A percentile compares a stretch with the other conserved stretches of the same genome.
phyloP scores from a whole-genome alignment of 2,888 invertebrate genomes.

The Altica lythri region DNA sequence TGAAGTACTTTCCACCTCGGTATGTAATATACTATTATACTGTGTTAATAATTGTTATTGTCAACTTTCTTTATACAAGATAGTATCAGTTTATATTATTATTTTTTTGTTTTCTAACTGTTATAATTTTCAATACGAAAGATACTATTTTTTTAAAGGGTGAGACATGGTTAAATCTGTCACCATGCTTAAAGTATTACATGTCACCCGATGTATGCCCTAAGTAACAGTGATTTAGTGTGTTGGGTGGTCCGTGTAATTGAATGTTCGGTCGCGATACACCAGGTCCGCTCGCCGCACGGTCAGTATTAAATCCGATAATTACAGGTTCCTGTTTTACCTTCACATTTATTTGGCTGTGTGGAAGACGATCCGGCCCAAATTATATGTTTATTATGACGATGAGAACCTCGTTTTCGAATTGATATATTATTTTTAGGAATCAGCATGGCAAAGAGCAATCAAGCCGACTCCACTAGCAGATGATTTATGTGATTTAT shows the following conservation, averaged over 20 bases:
- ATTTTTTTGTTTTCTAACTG: no score
- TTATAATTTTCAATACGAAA: no score
- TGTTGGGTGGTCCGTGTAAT: conserved; percentile 55
- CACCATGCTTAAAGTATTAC: no score
- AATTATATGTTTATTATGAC: conserved; percentile 46
- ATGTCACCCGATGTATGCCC: no score
- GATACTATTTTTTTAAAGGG: no score
- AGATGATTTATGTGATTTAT: conserved; percentile 28
- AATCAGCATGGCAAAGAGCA: conserved; percentile 25
- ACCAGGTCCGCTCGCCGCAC: conserved; percentile 35
- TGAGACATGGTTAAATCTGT: no score
- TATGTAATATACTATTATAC: no score
- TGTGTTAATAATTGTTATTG: no score
- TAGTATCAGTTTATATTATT: no score
- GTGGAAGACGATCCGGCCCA: conserved; percentile 44
- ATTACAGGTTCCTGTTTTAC: conserved; percentile 52
- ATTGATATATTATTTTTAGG: conserved; percentile 46
- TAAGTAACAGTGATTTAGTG: conserved; percentile 53
- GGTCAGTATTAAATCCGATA: conserved; percentile 51
- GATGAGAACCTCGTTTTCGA: conserved; percentile 35
- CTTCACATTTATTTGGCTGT: conserved; percentile 51
- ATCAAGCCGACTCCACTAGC: conserved; percentile 18
- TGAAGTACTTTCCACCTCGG: no score
- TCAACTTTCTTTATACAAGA: no score
- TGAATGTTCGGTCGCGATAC: conserved; percentile 53